These are phyloP conservation scores for Panthera uncia DNA, from an alignment of 2,113 vertebrate genomes.

Conservation along the genomic window DNA sequence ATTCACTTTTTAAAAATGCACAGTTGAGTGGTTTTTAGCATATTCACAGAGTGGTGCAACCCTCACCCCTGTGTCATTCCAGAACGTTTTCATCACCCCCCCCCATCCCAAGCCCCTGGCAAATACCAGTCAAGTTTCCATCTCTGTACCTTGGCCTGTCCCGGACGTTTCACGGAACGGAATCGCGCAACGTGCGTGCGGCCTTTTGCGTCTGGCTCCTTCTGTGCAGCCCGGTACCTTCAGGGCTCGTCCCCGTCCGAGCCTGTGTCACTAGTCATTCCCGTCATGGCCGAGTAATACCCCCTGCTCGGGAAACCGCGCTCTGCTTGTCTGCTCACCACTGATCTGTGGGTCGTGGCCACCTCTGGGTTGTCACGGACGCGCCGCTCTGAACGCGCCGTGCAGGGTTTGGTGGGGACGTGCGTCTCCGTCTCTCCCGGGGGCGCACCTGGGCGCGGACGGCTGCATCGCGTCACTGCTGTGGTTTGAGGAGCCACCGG, in stretches of 20 bases:
- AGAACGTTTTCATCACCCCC: not conserved
- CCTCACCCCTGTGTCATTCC: not conserved
- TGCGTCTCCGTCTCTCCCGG: fast-evolving
- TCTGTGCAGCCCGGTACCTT: fast-evolving
- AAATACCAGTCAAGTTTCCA: fast-evolving
- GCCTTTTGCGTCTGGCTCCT: too few relatives aligned
- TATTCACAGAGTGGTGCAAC: not conserved
- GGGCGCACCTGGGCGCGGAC: not conserved
- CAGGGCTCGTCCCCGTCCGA: fast-evolving
- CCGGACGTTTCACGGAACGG: fast-evolving
- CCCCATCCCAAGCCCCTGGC: too few relatives aligned
- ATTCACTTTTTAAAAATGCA: not conserved
- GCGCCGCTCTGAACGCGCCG: not conserved
- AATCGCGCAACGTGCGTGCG: fast-evolving
- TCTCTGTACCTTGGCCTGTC: not conserved
- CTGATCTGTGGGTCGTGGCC: fast-evolving
- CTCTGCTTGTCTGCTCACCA: fast-evolving
- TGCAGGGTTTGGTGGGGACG: fast-evolving
- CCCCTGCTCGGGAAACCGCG: not conserved
- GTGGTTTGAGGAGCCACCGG: not conserved
- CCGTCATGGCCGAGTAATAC: fast-evolving
- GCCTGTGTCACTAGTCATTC: fast-evolving
- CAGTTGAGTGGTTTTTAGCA: not conserved
- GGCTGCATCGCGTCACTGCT: not conserved
- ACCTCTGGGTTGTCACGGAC: fast-evolving